Conservation (phyloP, 2,797 vertebrate genomes). For the Delichon dasypus region DNA sequence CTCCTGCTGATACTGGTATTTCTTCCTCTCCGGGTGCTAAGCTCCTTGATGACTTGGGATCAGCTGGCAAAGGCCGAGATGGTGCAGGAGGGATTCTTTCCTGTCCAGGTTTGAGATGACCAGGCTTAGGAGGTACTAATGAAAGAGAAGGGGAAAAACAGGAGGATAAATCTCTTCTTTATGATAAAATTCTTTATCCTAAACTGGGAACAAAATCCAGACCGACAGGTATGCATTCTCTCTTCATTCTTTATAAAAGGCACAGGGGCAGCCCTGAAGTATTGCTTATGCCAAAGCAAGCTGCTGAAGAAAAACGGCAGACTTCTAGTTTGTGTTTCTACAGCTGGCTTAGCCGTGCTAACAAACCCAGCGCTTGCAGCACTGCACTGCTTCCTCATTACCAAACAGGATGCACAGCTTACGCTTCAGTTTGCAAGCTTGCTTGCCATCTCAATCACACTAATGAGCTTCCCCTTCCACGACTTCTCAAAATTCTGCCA, state of each 20-base stretch:
- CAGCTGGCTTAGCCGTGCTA: background rate
- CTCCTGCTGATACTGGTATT: constrained; percentile 73
- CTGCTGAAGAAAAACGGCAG: fast-evolving
- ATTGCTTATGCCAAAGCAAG: background rate
- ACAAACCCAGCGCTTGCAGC: background rate
- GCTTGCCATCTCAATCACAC: background rate
- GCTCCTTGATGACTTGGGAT: constrained; percentile 73
- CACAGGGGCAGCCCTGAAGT: background rate
- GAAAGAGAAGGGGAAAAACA: constrained; percentile 24
- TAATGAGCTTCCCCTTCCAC: background rate
- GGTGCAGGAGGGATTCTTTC: constrained; percentile 84
- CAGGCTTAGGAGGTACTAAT: constrained; percentile 88
- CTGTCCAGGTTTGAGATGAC: constrained; percentile 83
- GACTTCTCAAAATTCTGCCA: background rate
- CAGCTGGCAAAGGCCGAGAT: constrained; percentile 81
- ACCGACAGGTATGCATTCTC: background rate
- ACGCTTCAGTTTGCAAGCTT: background rate
- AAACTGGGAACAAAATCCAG: background rate
- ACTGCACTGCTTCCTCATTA: constrained; percentile 81
- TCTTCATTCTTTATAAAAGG: background rate
- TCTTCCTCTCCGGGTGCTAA: constrained; percentile 63
- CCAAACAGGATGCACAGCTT: constrained; percentile 86
- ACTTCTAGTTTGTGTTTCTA: background rate
- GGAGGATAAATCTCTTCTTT: background rate
- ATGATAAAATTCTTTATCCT: background rate